A percentile compares a stretch with the other conserved stretches of the same genome.
Evolutionary conservation across 2,888 invertebrate genomes (phyloP).

Genomic region (Neria commutata): DNA sequence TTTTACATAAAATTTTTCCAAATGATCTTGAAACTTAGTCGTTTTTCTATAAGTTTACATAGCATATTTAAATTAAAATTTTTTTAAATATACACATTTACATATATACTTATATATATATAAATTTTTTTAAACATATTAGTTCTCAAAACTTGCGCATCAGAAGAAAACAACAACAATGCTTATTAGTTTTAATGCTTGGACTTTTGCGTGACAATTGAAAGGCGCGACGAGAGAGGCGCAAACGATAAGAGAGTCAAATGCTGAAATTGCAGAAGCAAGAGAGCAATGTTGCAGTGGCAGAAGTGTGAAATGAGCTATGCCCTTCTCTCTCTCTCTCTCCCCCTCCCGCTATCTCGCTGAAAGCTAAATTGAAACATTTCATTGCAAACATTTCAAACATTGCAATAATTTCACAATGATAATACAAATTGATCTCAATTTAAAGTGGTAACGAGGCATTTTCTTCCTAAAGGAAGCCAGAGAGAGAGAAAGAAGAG

Average conservation of each 20-base stretch:
- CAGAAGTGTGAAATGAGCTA: neutral
- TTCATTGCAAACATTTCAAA: neutral
- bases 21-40: slow-evolving; percentile 61
- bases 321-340: neutral
- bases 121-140: neutral
- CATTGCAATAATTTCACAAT: slow-evolving; percentile 22
- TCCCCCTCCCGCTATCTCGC: neutral
- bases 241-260: slow-evolving; percentile 2
- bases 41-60: slow-evolving; percentile 40
- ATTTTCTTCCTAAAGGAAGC: slow-evolving; percentile 19
- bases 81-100: slow-evolving; percentile 18
- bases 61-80: slow-evolving; percentile 6
- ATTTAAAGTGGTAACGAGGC: slow-evolving; percentile 25
- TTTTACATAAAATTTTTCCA: slow-evolving; percentile 43
- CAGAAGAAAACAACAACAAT: too few species aligned
- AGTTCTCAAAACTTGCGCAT: neutral
- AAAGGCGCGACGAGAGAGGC: slow-evolving; percentile 5
- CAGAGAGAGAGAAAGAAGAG: slow-evolving; percentile 4
- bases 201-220: slow-evolving; percentile 32
- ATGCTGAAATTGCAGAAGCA: neutral
- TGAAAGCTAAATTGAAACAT: neutral
- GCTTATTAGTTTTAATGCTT: slow-evolving; percentile 18
- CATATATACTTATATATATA: slow-evolving; percentile 8
- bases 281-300: neutral
- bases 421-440: slow-evolving; percentile 32